These are phyloP conservation scores for Thymelicus sylvestris DNA, from an alignment of 2,888 invertebrate genomes.

Conservation along the genomic window DNA sequence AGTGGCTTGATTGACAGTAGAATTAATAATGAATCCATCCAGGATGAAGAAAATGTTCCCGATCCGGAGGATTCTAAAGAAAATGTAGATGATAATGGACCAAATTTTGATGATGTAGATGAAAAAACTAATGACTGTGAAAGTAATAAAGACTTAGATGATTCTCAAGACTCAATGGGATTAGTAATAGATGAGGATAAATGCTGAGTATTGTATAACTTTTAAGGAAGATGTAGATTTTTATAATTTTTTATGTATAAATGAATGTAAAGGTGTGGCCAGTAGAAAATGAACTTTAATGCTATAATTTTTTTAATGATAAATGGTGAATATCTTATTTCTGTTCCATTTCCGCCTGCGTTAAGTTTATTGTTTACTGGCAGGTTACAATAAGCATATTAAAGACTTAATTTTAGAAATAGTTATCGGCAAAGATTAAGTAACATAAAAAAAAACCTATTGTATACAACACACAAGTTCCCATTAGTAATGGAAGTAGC, in stretches of 20 bases:
- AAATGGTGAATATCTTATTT: neutral
- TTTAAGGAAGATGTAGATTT: slow-evolving; percentile 9
- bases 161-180: slow-evolving; percentile 52
- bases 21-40: slow-evolving; percentile 1
- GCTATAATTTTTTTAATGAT: neutral
- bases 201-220: slow-evolving; percentile 36
- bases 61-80: slow-evolving; percentile 30
- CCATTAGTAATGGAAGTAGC: neutral
- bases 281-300: neutral
- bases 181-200: slow-evolving; percentile 61
- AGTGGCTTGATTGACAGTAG: slow-evolving; percentile 35
- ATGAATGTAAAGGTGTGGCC: slow-evolving; percentile 4
- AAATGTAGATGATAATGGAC: slow-evolving; percentile 34
- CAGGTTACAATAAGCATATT: slow-evolving; percentile 1
- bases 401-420: slow-evolving; percentile 5
- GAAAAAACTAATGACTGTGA: slow-evolving; percentile 44
- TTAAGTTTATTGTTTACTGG: slow-evolving; percentile 4
- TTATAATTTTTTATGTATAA: neutral
- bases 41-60: slow-evolving; percentile 45
- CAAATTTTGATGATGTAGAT: slow-evolving; percentile 32
- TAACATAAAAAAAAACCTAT: neutral
- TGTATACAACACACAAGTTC: neutral
- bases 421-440: slow-evolving; percentile 3
- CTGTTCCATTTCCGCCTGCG: slow-evolving; percentile 9
- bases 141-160: slow-evolving; percentile 51